Evolutionary conservation across 2,113 vertebrate genomes (phyloP).

Genomic region (Anguilla rostrata): DNA sequence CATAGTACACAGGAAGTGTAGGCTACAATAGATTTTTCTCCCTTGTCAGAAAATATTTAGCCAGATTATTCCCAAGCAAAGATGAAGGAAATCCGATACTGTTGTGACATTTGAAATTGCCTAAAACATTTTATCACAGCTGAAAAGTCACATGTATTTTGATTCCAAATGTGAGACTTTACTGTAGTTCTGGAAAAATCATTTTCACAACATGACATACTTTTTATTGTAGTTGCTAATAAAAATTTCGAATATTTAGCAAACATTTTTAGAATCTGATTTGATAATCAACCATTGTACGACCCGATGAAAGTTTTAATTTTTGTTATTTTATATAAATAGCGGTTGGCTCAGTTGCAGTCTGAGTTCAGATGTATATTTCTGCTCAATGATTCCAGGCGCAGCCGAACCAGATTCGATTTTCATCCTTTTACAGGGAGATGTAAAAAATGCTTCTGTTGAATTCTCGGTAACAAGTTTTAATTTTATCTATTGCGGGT

Average conservation of each 20-base stretch:
- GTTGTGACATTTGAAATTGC: background rate
- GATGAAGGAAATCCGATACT: slow-evolving; percentile 3
- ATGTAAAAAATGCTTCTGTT: background rate
- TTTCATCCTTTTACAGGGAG: background rate
- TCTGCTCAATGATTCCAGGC: background rate
- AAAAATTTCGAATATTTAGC: too few species aligned
- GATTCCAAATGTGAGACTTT: background rate
- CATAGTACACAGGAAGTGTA: background rate
- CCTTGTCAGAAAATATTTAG: slow-evolving; percentile 6
- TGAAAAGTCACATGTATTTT: background rate
- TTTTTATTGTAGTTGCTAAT: too few species aligned
- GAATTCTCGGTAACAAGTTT: background rate
- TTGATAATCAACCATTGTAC: too few species aligned
- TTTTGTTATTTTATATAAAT: background rate
- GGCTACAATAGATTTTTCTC: background rate
- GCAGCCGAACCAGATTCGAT: background rate
- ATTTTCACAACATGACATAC: background rate
- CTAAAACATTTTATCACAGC: background rate
- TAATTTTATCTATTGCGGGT: background rate
- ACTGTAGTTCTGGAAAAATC: background rate
- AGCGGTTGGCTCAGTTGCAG: background rate
- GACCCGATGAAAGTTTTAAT: background rate
- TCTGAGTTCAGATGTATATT: background rate
- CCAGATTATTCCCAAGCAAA: background rate
- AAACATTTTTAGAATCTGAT: too few species aligned